Percentiles rank a stretch among this genome's conserved stretches.
Conservation (phyloP, 2,113 vertebrate genomes). For the Leucopsar rothschildi region DNA sequence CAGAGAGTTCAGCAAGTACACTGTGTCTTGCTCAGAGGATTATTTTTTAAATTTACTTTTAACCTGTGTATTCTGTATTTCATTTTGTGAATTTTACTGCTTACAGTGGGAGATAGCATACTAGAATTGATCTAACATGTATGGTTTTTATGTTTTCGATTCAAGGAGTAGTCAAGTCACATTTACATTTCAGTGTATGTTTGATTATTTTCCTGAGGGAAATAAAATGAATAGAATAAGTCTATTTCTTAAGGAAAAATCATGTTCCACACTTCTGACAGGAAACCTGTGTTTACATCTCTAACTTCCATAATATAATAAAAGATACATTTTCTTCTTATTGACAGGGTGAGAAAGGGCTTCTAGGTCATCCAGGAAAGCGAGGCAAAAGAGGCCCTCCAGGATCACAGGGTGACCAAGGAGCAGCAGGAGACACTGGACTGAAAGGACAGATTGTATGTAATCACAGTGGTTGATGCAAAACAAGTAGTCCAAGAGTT, state of each 20-base stretch:
- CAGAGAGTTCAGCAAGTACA: not conserved
- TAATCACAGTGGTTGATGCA: not conserved
- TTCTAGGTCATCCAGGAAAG: conserved; percentile 83
- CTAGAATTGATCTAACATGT: not conserved
- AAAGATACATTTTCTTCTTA: not conserved
- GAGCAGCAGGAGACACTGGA: conserved; percentile 80
- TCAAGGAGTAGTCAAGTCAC: not conserved
- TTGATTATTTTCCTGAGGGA: not conserved
- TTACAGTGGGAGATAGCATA: not conserved
- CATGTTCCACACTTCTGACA: not conserved
- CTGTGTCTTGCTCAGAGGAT: not conserved
- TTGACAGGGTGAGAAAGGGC: conserved; percentile 86
- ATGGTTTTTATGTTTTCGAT: not conserved
- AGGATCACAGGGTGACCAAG: conserved; percentile 88
- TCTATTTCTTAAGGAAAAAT: not conserved
- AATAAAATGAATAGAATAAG: not conserved
- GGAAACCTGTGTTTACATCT: not conserved
- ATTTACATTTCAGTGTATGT: not conserved
- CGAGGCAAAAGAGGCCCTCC: conserved; percentile 80
- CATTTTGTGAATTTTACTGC: not conserved
- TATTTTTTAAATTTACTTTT: not conserved
- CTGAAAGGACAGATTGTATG: conserved; percentile 86
- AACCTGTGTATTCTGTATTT: not conserved
- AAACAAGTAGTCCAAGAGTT: not conserved
- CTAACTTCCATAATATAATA: not conserved